Evolutionary conservation across 92 coral and sea anemone species (phyloP).

Genomic region (Porites cylindrica): DNA sequence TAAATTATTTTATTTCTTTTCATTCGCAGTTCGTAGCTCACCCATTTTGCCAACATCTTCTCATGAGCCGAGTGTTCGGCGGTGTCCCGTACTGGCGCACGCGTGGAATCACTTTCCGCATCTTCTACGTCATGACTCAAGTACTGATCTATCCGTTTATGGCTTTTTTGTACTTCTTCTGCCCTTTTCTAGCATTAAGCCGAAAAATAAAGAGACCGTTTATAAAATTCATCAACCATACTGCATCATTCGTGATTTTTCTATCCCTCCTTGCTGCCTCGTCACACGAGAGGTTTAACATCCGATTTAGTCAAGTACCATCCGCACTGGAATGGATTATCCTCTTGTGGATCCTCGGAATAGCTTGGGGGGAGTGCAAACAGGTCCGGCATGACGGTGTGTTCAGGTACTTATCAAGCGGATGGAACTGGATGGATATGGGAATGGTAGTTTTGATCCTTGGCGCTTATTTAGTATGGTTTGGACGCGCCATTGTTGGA

Average conservation of each 20-base stretch:
- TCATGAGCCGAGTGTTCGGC: conserved; percentile 90
- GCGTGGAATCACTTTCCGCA: conserved; percentile 76
- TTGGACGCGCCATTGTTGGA: conserved; percentile 44
- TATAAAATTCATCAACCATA: conserved; percentile 95
- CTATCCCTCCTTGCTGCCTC: conserved; percentile 88
- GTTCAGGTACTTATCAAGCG: conserved; percentile 86
- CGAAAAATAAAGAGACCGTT: conserved; percentile 92
- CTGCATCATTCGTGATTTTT: conserved; percentile 86
- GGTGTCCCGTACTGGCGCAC: conserved; percentile 94
- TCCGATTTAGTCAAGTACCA: conserved; percentile 81
- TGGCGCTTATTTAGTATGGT: conserved; percentile 88
- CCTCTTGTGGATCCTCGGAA: conserved; percentile 92
- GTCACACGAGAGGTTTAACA: conserved; percentile 77
- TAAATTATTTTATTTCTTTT: neutral
- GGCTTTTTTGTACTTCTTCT: conserved; percentile 85
- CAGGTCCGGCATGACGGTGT: conserved; percentile 92
- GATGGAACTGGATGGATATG: conserved; percentile 99
- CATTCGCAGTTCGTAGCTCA: conserved; percentile 93
- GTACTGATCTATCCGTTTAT: conserved; percentile 89
- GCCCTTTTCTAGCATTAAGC: conserved; percentile 81
- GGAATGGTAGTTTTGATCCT: conserved; percentile 87
- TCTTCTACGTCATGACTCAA: conserved; percentile 84
- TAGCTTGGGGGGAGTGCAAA: conserved; percentile 96
- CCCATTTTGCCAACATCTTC: conserved; percentile 92
- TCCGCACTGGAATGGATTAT: conserved; percentile 81